Conservation (phyloP, 2,888 invertebrate species). For the Meghimatium bilineatum region DNA sequence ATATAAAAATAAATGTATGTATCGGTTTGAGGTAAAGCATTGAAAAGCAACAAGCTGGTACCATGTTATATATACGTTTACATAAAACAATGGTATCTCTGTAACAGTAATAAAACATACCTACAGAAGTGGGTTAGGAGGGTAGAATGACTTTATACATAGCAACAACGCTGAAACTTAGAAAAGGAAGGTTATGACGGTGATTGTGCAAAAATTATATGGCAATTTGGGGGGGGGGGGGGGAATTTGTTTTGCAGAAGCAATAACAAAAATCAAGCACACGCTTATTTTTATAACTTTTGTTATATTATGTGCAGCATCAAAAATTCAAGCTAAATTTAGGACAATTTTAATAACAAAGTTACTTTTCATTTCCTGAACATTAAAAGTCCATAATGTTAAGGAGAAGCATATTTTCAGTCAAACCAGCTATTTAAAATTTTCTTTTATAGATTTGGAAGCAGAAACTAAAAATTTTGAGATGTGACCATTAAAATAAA, state of each 20-base stretch:
- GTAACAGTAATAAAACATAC: constrained; percentile 18
- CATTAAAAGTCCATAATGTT: background rate
- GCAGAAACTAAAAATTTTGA: background rate
- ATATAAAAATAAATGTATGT: constrained; percentile 47
- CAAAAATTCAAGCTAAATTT: too few relatives aligned
- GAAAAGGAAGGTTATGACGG: background rate
- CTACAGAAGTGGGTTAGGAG: background rate
- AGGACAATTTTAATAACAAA: too few relatives aligned
- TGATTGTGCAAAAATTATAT: constrained; percentile 4
- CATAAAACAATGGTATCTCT: constrained; percentile 12
- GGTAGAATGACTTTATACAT: background rate
- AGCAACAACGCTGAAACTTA: background rate
- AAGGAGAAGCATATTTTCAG: background rate
- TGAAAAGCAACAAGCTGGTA: constrained; percentile 43
- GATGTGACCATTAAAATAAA: background rate
- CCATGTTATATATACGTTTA: background rate
- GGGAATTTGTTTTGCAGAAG: background rate
- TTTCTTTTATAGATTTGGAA: background rate
- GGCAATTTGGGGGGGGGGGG: too few relatives aligned
- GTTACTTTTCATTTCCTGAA: background rate
- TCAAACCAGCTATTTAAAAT: background rate
- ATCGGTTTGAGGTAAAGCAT: constrained; percentile 45
- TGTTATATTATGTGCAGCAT: too few relatives aligned
- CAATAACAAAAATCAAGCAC: background rate
- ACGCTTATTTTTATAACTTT: background rate